These are phyloP conservation scores for Pipistrellus nathusii DNA, from an alignment of 2,797 vertebrate species.

Conservation along the genomic window DNA sequence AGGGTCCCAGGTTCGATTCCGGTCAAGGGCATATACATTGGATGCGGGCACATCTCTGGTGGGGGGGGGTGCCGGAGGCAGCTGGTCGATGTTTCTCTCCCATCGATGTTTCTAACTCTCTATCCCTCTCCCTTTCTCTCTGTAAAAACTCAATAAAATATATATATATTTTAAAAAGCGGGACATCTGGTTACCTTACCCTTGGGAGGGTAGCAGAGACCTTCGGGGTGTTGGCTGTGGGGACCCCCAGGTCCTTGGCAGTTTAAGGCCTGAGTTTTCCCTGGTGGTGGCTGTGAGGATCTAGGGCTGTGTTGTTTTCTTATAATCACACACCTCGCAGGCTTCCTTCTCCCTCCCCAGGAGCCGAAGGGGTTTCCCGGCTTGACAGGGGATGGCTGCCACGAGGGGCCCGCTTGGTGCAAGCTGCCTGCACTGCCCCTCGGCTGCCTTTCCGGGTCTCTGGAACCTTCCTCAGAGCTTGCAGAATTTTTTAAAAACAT, in stretches of 20 bases:
- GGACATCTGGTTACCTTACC: no score
- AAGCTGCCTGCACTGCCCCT: not conserved
- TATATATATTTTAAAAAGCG: no score
- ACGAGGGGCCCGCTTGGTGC: not conserved
- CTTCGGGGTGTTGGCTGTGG: not conserved
- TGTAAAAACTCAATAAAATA: no score
- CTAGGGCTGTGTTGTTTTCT: not conserved
- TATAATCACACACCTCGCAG: not conserved
- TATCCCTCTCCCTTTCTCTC: no score
- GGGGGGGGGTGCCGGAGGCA: no score
- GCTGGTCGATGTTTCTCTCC: no score
- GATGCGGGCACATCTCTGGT: no score
- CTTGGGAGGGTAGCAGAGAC: not conserved
- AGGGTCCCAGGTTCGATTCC: no score
- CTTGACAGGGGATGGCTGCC: not conserved
- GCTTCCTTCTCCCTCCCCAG: not conserved
- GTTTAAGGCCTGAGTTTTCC: not conserved
- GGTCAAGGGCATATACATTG: no score
- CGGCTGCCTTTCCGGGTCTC: not conserved
- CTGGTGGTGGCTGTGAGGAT: not conserved
- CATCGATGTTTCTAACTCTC: no score
- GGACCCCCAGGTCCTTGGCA: not conserved
- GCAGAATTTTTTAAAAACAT: not conserved
- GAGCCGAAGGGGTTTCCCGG: not conserved
- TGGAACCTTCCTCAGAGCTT: conserved; percentile 16